phyloP scores from a whole-genome alignment of 2,113 vertebrate genomes.

The Penelope pileata region DNA sequence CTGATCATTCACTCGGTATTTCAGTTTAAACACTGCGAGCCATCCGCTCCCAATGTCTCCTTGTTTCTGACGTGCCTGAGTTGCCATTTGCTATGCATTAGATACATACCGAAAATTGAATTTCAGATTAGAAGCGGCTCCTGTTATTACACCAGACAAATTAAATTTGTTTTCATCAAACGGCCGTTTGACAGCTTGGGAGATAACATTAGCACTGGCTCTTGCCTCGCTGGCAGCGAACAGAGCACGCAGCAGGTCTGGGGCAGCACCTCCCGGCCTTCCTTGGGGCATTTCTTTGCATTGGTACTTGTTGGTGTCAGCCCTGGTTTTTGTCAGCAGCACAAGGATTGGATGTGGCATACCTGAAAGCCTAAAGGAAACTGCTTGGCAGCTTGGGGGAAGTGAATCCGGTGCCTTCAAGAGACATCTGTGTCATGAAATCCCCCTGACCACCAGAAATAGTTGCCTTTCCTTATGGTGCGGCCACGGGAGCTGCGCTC shows the following conservation, averaged over 20 bases:
- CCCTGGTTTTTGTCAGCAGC: neutral
- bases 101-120: conserved; percentile 40
- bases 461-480: neutral
- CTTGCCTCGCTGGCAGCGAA: conserved; percentile 1
- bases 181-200: conserved; percentile 12
- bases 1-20: conserved; percentile 35
- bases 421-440: neutral
- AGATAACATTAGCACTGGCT: conserved; percentile 37
- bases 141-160: conserved; percentile 47
- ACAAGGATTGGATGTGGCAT: neutral
- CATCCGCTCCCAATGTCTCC: conserved; percentile 13
- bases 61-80: conserved; percentile 31
- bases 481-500: neutral
- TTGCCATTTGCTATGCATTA: conserved; percentile 58
- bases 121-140: conserved; percentile 57
- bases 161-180: conserved; percentile 68
- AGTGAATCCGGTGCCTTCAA: neutral
- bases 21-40: neutral
- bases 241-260: neutral
- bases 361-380: neutral
- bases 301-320: neutral
- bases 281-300: conserved; percentile 4
- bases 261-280: neutral
- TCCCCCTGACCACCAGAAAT: neutral
- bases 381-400: neutral